Conservation (phyloP, 2,113 vertebrate species). For the Oplegnathus fasciatus region DNA sequence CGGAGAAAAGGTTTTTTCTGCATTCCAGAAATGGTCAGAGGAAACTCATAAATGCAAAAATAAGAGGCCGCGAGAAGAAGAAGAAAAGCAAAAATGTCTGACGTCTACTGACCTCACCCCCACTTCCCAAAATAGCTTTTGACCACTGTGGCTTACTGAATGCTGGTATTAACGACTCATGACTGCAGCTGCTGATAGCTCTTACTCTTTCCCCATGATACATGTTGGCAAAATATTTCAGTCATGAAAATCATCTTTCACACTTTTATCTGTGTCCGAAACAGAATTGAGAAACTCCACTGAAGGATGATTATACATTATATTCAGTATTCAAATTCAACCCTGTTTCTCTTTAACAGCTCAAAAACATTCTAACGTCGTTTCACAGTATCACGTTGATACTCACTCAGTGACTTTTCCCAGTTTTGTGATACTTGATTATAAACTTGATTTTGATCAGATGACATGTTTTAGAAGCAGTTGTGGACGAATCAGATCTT, state of each 20-base stretch:
- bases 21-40: neutral
- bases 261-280: neutral
- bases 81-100: constrained; percentile 1
- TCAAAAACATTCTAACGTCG: neutral
- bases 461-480: neutral
- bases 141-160: neutral
- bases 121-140: constrained; percentile 26
- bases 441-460: neutral
- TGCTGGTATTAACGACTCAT: neutral
- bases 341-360: neutral
- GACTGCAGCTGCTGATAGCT: constrained; percentile 4
- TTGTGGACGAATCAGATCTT: neutral
- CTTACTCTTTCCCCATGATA: neutral
- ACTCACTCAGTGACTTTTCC: neutral
- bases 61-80: neutral
- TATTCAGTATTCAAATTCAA: neutral
- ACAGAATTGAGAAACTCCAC: neutral
- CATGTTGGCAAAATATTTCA: constrained; percentile 7
- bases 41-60: neutral
- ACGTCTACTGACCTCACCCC: constrained; percentile 20
- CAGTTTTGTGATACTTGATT: neutral
- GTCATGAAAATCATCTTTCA: neutral
- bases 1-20: neutral
- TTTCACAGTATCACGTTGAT: neutral
- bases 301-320: neutral